A percentile compares a stretch with the other conserved stretches of the same genome.
phyloP scores from a whole-genome alignment of 2,888 invertebrate genomes.

The Mythimna albipuncta region DNA sequence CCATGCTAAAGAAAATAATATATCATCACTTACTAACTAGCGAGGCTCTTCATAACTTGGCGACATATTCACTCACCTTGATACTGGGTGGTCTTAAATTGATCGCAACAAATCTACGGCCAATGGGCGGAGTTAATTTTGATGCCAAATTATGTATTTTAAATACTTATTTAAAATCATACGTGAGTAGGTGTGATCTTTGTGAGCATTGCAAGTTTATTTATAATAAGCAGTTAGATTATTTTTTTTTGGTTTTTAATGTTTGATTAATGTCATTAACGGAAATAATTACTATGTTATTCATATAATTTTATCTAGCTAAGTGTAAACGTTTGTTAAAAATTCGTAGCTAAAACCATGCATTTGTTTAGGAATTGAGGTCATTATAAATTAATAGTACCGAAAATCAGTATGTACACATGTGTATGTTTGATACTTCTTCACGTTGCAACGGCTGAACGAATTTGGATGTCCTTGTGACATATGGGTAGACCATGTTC shows the following conservation, averaged over 20 bases:
- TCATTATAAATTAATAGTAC: no score
- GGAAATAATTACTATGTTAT: conserved; percentile 14
- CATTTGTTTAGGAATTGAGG: no score
- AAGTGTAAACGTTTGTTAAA: no score
- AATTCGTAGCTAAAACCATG: no score
- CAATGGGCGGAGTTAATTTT: conserved; percentile 44
- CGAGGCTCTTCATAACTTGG: conserved; percentile 44
- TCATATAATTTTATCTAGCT: background rate
- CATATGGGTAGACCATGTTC: no score
- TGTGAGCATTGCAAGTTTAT: conserved; percentile 1
- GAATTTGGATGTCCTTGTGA: no score
- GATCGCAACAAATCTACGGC: conserved; percentile 40
- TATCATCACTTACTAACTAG: conserved; percentile 26
- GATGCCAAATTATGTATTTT: conserved; percentile 54
- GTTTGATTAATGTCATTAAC: conserved; percentile 12
- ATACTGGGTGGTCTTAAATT: conserved; percentile 70
- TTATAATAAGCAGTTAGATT: conserved; percentile 26
- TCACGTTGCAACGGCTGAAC: no score
- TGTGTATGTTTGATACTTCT: no score
- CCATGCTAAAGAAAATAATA: conserved; percentile 11
- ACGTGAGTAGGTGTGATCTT: conserved; percentile 56
- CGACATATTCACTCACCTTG: conserved; percentile 70
- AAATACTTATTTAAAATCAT: conserved; percentile 48
- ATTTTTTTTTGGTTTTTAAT: background rate
- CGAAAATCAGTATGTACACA: no score